phyloP scores from a whole-genome alignment of 1,140 invertebrate genomes.

The Diachasma alloeum region DNA sequence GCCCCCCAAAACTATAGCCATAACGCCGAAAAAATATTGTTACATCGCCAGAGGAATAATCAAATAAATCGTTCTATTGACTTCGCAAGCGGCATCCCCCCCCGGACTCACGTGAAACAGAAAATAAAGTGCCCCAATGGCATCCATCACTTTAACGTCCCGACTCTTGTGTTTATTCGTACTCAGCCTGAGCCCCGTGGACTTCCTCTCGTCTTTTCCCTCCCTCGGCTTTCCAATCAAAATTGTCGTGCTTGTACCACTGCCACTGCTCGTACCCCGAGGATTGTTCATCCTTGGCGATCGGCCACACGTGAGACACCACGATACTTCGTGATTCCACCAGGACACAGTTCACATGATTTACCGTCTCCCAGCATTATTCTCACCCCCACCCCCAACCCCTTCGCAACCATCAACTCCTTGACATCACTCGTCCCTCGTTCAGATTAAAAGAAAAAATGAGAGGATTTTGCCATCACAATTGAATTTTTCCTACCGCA shows the following conservation, averaged over 20 bases:
- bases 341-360: neutral
- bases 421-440: no score
- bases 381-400: neutral
- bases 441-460: neutral
- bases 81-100: neutral
- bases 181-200: neutral
- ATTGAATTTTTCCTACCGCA: no score
- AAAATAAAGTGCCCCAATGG: conserved; percentile 53
- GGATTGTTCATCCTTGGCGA: conserved; percentile 22
- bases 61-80: no score
- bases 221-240: neutral
- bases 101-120: conserved; percentile 51
- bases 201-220: neutral
- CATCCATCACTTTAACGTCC: conserved; percentile 55
- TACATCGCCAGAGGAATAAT: no score
- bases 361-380: no score
- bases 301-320: neutral
- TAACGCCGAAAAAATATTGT: no score
- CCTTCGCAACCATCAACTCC: neutral
- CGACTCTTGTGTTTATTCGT: conserved; percentile 25
- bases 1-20: no score
- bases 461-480: no score
- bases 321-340: neutral
- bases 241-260: neutral
- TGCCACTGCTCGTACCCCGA: conserved; percentile 10